These are phyloP conservation scores for Callinectes sapidus DNA, from an alignment of 2,888 invertebrate genomes.

Conservation along the genomic window DNA sequence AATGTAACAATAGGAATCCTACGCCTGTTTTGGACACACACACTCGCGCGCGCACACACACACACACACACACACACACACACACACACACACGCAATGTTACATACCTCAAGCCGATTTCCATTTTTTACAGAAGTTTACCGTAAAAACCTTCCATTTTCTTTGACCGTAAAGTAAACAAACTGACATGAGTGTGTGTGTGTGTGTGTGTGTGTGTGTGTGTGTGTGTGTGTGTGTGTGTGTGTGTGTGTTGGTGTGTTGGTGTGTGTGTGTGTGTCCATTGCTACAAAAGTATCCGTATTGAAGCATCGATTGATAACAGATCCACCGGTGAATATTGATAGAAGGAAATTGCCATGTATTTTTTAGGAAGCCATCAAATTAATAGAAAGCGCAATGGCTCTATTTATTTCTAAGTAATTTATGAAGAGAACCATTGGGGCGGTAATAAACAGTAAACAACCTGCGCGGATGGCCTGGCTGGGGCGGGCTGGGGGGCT, in stretches of 20 bases:
- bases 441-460: not conserved
- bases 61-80: constrained; percentile 42
- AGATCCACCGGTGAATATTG: not conserved
- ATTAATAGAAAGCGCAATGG: not conserved
- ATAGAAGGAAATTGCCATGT: not conserved
- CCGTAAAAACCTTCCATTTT: not conserved
- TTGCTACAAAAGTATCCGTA: not conserved
- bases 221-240: no score
- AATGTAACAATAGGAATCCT: not conserved
- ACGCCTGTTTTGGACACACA: not conserved
- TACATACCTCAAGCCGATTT: not conserved
- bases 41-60: constrained; percentile 35
- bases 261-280: no score
- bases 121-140: not conserved
- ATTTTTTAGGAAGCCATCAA: not conserved
- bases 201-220: no score
- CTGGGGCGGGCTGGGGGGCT: not conserved
- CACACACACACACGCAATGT: constrained; percentile 5
- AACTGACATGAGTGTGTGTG: no score
- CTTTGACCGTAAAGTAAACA: not conserved
- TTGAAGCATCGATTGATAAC: not conserved
- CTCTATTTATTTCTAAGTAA: constrained; percentile 28
- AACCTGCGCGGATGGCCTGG: not conserved
- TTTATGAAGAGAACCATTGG: not conserved
- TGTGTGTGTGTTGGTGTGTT: no score